Evolutionary conservation across 2,888 invertebrate species (phyloP), one percentile per base, ranked within the genome.

Genomic region (Polydrusus pterygomalis): DNA sequence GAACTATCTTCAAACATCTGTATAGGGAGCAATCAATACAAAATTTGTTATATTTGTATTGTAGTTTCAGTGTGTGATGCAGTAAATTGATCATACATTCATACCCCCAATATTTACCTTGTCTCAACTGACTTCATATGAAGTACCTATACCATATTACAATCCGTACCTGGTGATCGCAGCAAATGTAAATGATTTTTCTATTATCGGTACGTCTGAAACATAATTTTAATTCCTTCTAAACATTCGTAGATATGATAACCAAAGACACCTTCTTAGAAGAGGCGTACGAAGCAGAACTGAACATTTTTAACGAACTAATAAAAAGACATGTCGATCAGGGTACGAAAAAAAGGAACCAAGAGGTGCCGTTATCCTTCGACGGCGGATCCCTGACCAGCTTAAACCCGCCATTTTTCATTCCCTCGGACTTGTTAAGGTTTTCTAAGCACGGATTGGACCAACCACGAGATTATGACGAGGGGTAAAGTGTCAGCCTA

Each of bases 181-280:
- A n/a, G n/a, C n/a, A n/a, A n/a, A n/a, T n/a, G n/a, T n/a, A n/a
- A n/a, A n/a, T n/a, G n/a, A n/a, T n/a, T n/a, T n/a, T n/a, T n/a
- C n/a, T n/a, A n/a, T n/a, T n/a, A n/a, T n/a, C n/a, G n/a, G n/a
- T n/a, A n/a, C n/a, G n/a, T n/a, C n/a, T n/a, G n/a, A n/a, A n/a
- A n/a, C n/a, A n/a, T n/a, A n/a, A n/a, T n/a, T 25, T 25, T 25
- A 25, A 25, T 5, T 25, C 25, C 25, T 25, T 25, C 10, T 51
- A 20, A 51, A 51, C 3, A n/a, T 15, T 30, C 15, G 20, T 18
- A 76, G 76, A 81, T 9, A 73, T 84, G 78, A 82, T 87, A 5
- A 49, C 82, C 0, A 86, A 84, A 77, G 81, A 84, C 11, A 79
- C 78, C 3, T 88, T 88, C 77, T 77, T 87, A 9, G 83, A 85